Percentiles rank a stretch among this genome's conserved stretches.
These are phyloP conservation scores for Tanaodytes sp. DNA, from an alignment of 2,888 invertebrate genomes.

Conservation along the genomic window DNA sequence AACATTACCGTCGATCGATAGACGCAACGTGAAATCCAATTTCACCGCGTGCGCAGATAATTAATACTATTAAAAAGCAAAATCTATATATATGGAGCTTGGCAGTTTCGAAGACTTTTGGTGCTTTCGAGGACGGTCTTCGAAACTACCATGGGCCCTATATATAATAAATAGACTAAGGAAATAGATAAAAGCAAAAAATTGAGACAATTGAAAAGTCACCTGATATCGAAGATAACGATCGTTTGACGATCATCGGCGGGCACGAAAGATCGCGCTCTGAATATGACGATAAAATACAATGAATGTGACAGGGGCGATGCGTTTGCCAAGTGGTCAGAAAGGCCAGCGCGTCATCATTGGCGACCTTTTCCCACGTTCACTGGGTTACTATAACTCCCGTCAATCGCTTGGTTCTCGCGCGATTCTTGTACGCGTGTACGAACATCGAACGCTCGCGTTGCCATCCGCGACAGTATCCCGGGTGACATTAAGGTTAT, in stretches of 20 bases:
- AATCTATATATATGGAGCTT: no score
- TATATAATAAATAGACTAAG: no score
- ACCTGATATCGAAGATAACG: constrained; percentile 34
- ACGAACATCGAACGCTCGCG: no score
- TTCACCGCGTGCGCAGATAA: constrained; percentile 35
- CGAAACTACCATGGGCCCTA: no score
- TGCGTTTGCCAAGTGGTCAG: constrained; percentile 46
- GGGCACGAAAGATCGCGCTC: constrained; percentile 34
- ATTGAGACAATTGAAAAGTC: no score
- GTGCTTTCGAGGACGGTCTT: no score
- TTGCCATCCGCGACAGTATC: constrained; percentile 50
- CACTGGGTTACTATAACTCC: constrained; percentile 58
- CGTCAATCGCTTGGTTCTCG: constrained; percentile 55
- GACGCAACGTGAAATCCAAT: constrained; percentile 37
- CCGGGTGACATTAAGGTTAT: constrained; percentile 58
- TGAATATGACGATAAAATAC: constrained; percentile 39
- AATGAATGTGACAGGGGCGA: constrained; percentile 32
- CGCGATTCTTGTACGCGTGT: no score
- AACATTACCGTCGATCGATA: constrained; percentile 14
- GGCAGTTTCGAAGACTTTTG: no score
- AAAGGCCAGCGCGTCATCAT: constrained; percentile 37
- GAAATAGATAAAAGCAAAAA: no score
- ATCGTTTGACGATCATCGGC: constrained; percentile 45
- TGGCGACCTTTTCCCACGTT: constrained; percentile 57
- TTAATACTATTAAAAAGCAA: no score